Evolutionary conservation across 2,113 vertebrate species (phyloP), one percentile per base, ranked within the genome.

Genomic region (Pollimyrus isidori): DNA sequence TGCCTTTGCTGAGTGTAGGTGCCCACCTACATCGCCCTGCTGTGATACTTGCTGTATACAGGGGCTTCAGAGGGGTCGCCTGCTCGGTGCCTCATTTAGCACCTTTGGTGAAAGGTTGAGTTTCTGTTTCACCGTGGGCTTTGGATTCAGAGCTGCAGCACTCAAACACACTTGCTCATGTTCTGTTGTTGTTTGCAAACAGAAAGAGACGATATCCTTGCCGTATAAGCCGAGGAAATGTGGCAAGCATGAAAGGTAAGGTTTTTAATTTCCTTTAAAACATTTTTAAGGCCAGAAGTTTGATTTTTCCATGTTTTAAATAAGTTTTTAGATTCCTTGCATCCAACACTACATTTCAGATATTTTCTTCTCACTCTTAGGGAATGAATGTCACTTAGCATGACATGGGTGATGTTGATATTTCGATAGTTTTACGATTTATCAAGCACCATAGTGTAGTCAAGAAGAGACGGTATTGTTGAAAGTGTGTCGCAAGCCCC

Each of bases 161-260:
- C 56, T 62, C 10, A 52, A 53, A 56, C 69, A 62, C 17, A 45
- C 45, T 11, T 3, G 88, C 46, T 90, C 35, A 11, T 35, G 17
- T 91, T 92, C 73, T 39, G 58, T 92, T 91, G 91, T 91, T 26
- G 26, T 23, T 42, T 45, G 19, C 7, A 73, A 80, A 90, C 91
- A 96, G 96, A 96, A 96, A 91, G 96, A 96, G 90, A 80, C 91
- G 50, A 39, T 96, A 89, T 95, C 95, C 42, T 85, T 88, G 56
- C 89, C 87, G 15, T 90, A 94, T 91, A 96, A 95, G 89, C 89
- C 91, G 80, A 93, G 90, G 83, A 53, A 80, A 50, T 58, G 86
- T 17, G 46, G 89, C n/a, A 49, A 1, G 26, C 13, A 9, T 15
- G 52, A 93, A 30, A 90, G 91, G 91, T 93, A 92, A 89, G 73